Percentiles rank a stretch among this genome's conserved stretches.
Evolutionary conservation across 2,888 invertebrate species (phyloP).

Genomic region (Tenodera sinensis): DNA sequence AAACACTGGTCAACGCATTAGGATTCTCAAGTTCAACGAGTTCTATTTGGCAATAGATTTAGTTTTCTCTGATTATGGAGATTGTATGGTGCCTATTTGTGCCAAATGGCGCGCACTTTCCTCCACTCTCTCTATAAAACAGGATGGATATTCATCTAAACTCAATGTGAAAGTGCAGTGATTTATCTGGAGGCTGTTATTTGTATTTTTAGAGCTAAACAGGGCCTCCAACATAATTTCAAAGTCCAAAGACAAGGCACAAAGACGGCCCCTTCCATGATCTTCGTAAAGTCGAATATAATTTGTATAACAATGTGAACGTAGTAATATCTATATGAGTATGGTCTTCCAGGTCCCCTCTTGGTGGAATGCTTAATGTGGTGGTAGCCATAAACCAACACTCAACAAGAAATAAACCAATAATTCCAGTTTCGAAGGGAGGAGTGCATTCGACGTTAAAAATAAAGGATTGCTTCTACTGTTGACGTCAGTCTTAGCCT

Average conservation of each 20-base stretch:
- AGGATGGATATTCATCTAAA: not conserved
- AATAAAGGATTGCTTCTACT: not conserved
- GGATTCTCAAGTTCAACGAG: not conserved
- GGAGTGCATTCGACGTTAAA: not conserved
- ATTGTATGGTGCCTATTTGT: not conserved
- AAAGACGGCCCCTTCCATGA: too few species aligned
- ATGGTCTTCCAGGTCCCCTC: too few species aligned
- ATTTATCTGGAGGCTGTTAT: not conserved
- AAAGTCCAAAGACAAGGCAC: too few species aligned
- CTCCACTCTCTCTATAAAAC: not conserved
- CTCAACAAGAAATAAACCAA: too few species aligned
- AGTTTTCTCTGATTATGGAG: not conserved
- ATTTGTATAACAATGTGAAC: too few species aligned
- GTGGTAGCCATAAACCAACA: too few species aligned
- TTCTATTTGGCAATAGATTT: not conserved
- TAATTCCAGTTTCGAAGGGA: too few species aligned
- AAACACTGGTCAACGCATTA: not conserved
- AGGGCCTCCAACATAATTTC: too few species aligned
- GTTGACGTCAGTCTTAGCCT: not conserved
- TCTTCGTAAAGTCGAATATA: too few species aligned
- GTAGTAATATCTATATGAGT: too few species aligned
- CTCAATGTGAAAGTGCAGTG: not conserved
- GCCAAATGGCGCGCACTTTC: not conserved
- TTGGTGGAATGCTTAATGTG: too few species aligned
- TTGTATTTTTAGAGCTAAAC: not conserved